These are phyloP conservation scores for Epinephelus malabaricus DNA, from an alignment of 2,797 vertebrate genomes.

Conservation along the genomic window DNA sequence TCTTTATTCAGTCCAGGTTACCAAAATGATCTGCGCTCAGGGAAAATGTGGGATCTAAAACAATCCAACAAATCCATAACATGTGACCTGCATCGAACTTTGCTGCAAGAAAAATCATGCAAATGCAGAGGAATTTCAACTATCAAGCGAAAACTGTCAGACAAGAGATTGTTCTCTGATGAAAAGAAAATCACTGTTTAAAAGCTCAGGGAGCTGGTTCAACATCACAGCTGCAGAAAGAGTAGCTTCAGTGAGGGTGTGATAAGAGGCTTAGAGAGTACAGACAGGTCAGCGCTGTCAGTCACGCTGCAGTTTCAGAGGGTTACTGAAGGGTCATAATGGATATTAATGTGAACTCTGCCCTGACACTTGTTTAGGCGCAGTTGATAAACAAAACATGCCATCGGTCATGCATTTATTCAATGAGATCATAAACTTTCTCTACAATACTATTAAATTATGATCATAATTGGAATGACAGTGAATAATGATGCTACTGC, in stretches of 20 bases:
- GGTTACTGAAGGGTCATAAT: background rate
- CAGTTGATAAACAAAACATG: background rate
- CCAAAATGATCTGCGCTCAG: background rate
- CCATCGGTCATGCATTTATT: too few species aligned
- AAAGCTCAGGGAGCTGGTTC: slow-evolving; percentile 6
- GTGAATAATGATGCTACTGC: too few species aligned
- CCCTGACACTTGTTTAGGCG: background rate
- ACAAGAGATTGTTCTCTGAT: slow-evolving; percentile 21
- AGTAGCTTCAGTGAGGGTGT: slow-evolving; percentile 12
- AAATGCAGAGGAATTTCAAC: slow-evolving; percentile 8
- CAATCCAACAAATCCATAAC: background rate
- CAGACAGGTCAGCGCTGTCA: slow-evolving; percentile 24
- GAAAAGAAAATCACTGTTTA: slow-evolving; percentile 16
- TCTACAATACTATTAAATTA: too few species aligned
- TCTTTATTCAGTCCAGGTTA: background rate
- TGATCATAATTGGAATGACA: too few species aligned
- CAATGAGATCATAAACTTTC: too few species aligned
- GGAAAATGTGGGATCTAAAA: background rate
- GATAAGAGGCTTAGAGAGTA: slow-evolving; percentile 33
- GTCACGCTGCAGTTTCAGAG: slow-evolving; percentile 21
- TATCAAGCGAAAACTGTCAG: background rate
- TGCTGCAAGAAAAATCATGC: background rate
- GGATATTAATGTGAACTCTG: background rate
- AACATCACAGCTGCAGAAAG: slow-evolving; percentile 18
- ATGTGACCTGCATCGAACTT: background rate